Percentiles rank a stretch among this genome's conserved stretches.
Evolutionary conservation across 2,888 invertebrate genomes (phyloP).

Genomic region (Rhogogaster chlorosoma): DNA sequence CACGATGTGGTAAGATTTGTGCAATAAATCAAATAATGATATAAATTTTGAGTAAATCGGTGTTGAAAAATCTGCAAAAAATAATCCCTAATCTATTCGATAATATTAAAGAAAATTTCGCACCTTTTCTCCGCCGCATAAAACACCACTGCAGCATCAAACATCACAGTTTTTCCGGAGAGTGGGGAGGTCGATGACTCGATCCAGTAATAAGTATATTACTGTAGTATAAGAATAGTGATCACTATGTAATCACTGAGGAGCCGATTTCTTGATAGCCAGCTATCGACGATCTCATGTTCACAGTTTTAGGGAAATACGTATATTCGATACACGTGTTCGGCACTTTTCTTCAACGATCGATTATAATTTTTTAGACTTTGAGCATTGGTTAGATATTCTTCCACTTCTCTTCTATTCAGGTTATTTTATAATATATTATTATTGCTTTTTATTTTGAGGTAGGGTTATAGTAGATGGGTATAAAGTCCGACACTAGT

Average conservation of each 20-base stretch:
- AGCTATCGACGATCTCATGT: background rate
- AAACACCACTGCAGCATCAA: slow-evolving; percentile 76
- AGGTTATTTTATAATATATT: background rate
- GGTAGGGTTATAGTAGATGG: background rate
- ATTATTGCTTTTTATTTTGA: background rate
- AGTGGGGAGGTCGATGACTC: slow-evolving; percentile 72
- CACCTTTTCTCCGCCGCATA: slow-evolving; percentile 74
- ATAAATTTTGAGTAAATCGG: background rate
- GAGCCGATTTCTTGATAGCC: slow-evolving; percentile 40
- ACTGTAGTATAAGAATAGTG: background rate
- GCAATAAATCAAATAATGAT: background rate
- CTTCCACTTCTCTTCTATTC: background rate
- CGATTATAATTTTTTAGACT: background rate
- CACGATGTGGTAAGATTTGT: background rate
- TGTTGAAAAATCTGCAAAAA: background rate
- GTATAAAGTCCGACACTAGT: background rate
- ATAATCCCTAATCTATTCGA: background rate
- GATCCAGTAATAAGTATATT: slow-evolving; percentile 57
- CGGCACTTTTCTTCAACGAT: background rate
- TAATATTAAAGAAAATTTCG: slow-evolving; percentile 51
- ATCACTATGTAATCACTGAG: slow-evolving; percentile 43
- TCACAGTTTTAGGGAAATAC: background rate
- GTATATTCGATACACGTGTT: background rate
- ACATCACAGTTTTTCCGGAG: slow-evolving; percentile 71
- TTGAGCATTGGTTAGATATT: background rate